Evolutionary conservation across 2,113 vertebrate species (phyloP), one percentile per base, ranked within the genome.

Genomic region (Upupa epops): DNA sequence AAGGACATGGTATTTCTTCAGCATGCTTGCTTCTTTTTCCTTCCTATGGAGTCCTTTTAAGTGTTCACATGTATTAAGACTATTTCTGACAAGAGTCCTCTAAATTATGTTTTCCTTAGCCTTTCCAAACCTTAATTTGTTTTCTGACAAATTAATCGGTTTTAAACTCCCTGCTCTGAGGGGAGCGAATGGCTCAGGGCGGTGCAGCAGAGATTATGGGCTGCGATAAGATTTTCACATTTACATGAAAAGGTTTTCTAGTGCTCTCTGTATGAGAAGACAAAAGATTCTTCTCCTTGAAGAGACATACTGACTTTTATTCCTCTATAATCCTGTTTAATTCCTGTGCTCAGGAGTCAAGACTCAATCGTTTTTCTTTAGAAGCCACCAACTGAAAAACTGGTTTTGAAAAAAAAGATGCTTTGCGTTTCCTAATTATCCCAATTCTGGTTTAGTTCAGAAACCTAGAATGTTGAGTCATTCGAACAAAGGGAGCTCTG

Each of bases 261-360:
- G 48, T 45, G 8, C 6, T 61, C 52, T 64, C 17, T 75, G 37
- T 15, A 48, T 66, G 13, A 52, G 64, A 72, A 13, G n/a, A 14
- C 6, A 61, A 74, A 76, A 9, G 52, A 40, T 25, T 42, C 8
- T 5, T 65, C 22, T 56, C 34, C 49, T 76, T 52, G 40, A 71
- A 52, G 34, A 71, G 15, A 34, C 1, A 13, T 31, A 4, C 0
- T n/a, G 8, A 0, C 13, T 70, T 78, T 80, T 22, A 34, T 20
- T 6, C 52, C 37, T 32, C 83, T 54, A 26, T 34, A 49, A 65
- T 46, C 11, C 26, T 85, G 25, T 21, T 42, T 58, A 58, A 42
- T 46, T 58, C 32, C 34, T 68, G 24, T 55, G 63, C 58, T 82
- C 19, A 36, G 9, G 13, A 32, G n/a, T 32, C 56, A 58, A 58